These are phyloP conservation scores for Bucorvus abyssinicus DNA, from an alignment of 2,797 vertebrate species.

Conservation along the genomic window DNA sequence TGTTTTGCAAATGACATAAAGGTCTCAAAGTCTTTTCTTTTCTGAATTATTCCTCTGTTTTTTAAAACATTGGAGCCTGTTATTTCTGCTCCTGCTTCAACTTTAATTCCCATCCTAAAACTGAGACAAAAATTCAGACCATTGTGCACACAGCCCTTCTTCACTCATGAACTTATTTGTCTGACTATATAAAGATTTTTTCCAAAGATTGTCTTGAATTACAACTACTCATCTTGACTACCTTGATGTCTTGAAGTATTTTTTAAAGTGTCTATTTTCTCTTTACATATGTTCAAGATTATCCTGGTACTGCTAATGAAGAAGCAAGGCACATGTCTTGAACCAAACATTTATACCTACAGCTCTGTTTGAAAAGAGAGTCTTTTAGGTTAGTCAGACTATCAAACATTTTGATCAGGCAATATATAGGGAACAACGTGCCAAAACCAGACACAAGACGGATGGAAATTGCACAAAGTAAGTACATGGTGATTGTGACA, in stretches of 20 bases:
- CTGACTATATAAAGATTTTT: background rate
- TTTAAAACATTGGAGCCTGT: background rate
- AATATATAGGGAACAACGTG: background rate
- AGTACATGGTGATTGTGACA: background rate
- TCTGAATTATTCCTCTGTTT: conserved; percentile 15
- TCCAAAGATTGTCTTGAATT: conserved; percentile 5
- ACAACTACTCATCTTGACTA: background rate
- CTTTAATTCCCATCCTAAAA: background rate
- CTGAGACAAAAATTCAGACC: background rate
- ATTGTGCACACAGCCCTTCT: background rate
- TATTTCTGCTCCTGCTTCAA: background rate
- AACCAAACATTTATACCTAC: background rate
- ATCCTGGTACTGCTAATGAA: background rate
- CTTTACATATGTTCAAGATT: background rate
- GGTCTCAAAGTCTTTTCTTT: background rate
- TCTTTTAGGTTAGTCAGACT: background rate
- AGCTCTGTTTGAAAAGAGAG: background rate
- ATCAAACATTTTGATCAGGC: background rate
- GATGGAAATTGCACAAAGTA: background rate
- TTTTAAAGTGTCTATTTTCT: background rate
- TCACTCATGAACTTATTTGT: background rate
- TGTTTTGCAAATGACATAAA: background rate
- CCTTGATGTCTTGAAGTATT: background rate
- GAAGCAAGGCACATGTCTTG: background rate
- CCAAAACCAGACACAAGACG: background rate